These are phyloP conservation scores for Gambusia holbrooki DNA, from an alignment of 2,113 vertebrate genomes.

Conservation along the genomic window DNA sequence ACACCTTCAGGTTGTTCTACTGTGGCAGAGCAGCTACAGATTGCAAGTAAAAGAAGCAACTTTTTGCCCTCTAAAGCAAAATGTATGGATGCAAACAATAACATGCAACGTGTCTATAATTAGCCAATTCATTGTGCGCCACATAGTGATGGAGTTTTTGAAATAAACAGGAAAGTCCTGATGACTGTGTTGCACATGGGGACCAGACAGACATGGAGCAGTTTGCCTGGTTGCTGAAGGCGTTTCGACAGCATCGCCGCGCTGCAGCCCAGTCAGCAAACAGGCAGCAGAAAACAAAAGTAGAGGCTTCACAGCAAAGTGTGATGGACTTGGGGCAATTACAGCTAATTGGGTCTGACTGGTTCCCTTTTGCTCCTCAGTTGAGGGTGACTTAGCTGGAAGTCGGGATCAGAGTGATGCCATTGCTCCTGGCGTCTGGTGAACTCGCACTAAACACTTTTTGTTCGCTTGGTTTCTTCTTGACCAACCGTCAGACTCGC, in stretches of 20 bases:
- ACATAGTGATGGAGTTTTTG: background rate
- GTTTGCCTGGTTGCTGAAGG: background rate
- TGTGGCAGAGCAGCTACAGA: too few species aligned
- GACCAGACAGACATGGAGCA: background rate
- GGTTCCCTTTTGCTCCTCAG: conserved; percentile 62
- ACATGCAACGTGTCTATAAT: too few species aligned
- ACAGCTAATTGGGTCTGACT: conserved; percentile 72
- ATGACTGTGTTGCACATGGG: background rate
- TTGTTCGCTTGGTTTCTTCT: conserved; percentile 54
- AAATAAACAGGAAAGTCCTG: background rate
- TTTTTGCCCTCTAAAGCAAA: too few species aligned
- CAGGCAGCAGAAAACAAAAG: conserved; percentile 40
- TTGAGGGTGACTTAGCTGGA: conserved; percentile 69
- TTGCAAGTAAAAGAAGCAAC: too few species aligned
- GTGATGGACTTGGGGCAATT: conserved; percentile 72
- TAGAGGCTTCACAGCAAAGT: conserved; percentile 59
- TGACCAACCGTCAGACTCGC: conserved; percentile 44
- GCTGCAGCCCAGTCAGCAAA: conserved; percentile 13
- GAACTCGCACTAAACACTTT: conserved; percentile 65
- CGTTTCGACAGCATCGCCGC: background rate
- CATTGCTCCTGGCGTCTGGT: conserved; percentile 74
- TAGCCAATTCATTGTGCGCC: background rate
- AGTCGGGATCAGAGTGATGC: conserved; percentile 71
- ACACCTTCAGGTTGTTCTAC: too few species aligned
- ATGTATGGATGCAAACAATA: too few species aligned